Conservation (phyloP, 2,797 vertebrate species). For the Bucorvus abyssinicus region DNA sequence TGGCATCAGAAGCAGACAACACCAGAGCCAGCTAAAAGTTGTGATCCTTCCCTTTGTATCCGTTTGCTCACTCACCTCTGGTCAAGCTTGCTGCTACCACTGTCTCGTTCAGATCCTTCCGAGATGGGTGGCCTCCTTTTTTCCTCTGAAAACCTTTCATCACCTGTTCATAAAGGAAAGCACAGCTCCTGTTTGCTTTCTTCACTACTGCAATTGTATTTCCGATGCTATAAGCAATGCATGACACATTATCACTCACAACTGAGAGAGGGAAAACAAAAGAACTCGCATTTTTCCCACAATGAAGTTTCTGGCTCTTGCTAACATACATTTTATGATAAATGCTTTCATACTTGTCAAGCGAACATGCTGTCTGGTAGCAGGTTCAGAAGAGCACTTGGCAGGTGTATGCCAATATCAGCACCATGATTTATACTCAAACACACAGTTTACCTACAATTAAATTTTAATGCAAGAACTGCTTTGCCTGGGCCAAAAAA, state of each 20-base stretch:
- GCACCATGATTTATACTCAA: not conserved
- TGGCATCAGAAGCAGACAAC: not conserved
- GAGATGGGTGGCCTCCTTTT: not conserved
- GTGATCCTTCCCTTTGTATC: not conserved
- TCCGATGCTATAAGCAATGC: not conserved
- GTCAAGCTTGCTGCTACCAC: not conserved
- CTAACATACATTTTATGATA: not conserved
- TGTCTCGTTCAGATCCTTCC: not conserved
- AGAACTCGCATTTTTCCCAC: constrained; percentile 18
- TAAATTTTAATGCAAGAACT: not conserved
- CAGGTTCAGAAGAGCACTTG: not conserved
- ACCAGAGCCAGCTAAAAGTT: not conserved
- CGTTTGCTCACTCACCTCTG: not conserved
- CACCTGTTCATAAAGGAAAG: constrained; percentile 57
- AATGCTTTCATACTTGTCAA: not conserved
- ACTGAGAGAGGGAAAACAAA: not conserved
- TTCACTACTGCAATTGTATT: not conserved
- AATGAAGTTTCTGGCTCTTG: not conserved
- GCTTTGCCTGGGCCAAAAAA: not conserved
- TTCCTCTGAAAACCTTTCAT: constrained; percentile 19
- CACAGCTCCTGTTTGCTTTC: constrained; percentile 29
- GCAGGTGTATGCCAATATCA: not conserved
- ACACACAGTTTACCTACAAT: not conserved
- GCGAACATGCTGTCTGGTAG: not conserved
- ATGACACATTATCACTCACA: not conserved